Percentiles rank a stretch among this genome's conserved stretches.
phyloP scores from a whole-genome alignment of 2,888 invertebrate genomes.

The Nemurella pictetii region DNA sequence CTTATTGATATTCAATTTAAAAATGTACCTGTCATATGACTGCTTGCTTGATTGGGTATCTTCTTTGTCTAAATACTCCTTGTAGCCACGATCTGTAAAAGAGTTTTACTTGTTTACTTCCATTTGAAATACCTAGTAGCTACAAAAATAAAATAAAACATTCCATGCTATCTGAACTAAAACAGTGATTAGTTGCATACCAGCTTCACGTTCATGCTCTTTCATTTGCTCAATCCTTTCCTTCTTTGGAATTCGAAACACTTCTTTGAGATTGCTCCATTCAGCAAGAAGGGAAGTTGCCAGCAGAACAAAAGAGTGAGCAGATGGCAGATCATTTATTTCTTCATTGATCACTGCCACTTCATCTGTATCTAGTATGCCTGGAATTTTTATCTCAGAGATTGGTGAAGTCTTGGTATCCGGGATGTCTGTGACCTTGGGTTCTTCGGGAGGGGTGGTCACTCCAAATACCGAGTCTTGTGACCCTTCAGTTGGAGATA shows the following conservation, averaged over 20 bases:
- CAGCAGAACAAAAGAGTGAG: constrained; percentile 57
- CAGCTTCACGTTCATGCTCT: constrained; percentile 90
- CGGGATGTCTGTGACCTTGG: constrained; percentile 38
- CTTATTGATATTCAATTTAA: too few species aligned
- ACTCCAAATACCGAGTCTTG: constrained; percentile 42
- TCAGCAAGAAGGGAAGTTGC: constrained; percentile 67
- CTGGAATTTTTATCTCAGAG: constrained; percentile 27
- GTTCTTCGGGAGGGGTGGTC: constrained; percentile 32
- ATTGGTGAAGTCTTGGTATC: not conserved
- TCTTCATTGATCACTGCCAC: constrained; percentile 43
- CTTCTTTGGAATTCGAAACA: constrained; percentile 91
- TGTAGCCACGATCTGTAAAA: constrained; percentile 52
- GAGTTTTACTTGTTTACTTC: constrained; percentile 6
- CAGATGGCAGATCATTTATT: constrained; percentile 43
- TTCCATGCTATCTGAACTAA: not conserved
- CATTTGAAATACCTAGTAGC: too few species aligned
- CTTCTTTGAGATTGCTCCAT: constrained; percentile 71
- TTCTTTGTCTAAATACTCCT: constrained; percentile 50
- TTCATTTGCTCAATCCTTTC: constrained; percentile 94
- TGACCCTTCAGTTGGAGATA: constrained; percentile 43
- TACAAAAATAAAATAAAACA: not conserved
- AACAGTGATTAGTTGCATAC: constrained; percentile 51
- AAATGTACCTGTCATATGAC: constrained; percentile 50
- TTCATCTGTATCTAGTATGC: constrained; percentile 28
- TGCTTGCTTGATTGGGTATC: constrained; percentile 43